Evolutionary conservation across 1,140 invertebrate genomes (phyloP), one percentile per base, ranked within the genome.

Genomic region (Aphaenogaster ashmeadi): DNA sequence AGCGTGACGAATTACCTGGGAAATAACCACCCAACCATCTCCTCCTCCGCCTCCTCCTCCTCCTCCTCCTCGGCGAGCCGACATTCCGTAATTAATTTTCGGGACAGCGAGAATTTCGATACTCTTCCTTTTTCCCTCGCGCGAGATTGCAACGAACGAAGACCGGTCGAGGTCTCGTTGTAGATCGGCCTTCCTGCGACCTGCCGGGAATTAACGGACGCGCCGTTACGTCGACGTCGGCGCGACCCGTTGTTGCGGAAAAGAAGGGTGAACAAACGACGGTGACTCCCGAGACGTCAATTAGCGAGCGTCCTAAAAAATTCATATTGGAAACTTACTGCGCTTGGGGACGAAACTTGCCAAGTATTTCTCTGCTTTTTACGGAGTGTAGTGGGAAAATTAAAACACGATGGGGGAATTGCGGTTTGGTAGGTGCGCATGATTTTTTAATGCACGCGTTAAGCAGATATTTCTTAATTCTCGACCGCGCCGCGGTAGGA

Each of bases 71-170:
- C 64, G 33, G n/a, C 50, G 27, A 36, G 66, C 41, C 36, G 64
- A 69, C 79, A 56, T 69, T 69, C 50, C 27, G 75, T 90, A 90
- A 90, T 90, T 90, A 90, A 90, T 89, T 89, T 90, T 79, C 67
- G 60, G 60, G 74, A 86, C 80, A 62, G 7, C 41, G 77, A 41
- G 62, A 83, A 89, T 86, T 79, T 87, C 58, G 89, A 83, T 80
- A 74, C 84, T 71, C 41, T 56, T 77, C 71, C 36, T 89, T 89
- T 89, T 89, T 87, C 13, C 36, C 52, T 21, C 44, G 47, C 27
- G 60, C 44, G 66, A 81, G 79, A 81, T 56, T 27, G 66, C 47
- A 21, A 80, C n/a, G 50, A 67, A 9, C 44, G 62, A 21, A 47
- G n/a, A 54, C n/a, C 13, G 27, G 58, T 13, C 18, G 15, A n/a